Conservation (phyloP, 1,140 invertebrate genomes). For the Drosophila arizonae region DNA sequence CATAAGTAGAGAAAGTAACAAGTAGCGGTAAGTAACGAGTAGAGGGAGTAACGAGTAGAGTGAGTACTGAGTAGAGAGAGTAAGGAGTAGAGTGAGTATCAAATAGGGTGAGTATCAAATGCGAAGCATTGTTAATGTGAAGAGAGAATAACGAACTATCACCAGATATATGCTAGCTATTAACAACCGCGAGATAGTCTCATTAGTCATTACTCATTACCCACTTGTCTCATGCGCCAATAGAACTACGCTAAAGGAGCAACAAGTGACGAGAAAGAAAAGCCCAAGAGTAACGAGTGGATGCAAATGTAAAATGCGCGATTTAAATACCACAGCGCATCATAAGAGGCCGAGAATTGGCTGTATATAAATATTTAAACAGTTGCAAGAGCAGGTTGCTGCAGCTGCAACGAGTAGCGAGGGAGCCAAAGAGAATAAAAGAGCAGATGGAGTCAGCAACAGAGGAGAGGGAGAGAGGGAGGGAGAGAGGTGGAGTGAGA, state of each 20-base stretch:
- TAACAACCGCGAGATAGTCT: too few relatives aligned
- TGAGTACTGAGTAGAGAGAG: neutral
- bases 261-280: too few relatives aligned
- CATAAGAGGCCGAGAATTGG: too few relatives aligned
- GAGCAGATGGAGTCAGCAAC: neutral
- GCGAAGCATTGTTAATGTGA: too few relatives aligned
- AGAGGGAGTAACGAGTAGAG: neutral
- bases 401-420: neutral
- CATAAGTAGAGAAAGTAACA: neutral
- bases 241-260: too few relatives aligned
- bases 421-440: neutral
- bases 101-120: too few relatives aligned
- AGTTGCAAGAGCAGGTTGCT: neutral
- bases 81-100: neutral
- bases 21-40: neutral
- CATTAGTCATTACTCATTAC: too few relatives aligned
- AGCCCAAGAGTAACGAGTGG: neutral
- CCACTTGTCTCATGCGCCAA: too few relatives aligned
- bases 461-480: neutral
- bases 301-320: too few relatives aligned
- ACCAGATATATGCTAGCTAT: too few relatives aligned
- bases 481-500: neutral
- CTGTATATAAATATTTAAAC: slow-evolving; percentile 23
- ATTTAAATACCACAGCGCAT: too few relatives aligned
- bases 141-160: too few relatives aligned